phyloP scores from a whole-genome alignment of 2,888 invertebrate genomes.

The Antheraea yamamai region DNA sequence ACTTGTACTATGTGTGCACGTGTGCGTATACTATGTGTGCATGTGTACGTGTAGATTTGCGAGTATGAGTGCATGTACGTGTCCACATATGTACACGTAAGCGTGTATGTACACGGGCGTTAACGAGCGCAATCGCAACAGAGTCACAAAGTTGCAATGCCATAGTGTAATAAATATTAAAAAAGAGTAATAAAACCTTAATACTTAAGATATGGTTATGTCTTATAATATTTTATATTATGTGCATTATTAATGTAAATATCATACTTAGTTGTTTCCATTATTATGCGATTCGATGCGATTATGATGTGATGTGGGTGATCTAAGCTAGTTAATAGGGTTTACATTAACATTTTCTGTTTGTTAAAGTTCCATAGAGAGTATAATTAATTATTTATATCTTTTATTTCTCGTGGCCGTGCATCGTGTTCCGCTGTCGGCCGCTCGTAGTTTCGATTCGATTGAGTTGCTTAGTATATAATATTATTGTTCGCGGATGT shows the following conservation, averaged over 20 bases:
- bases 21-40: not conserved
- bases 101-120: not conserved
- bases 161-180: slow-evolving; percentile 41
- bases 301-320: slow-evolving; percentile 24
- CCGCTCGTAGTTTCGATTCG: slow-evolving; percentile 33
- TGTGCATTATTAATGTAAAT: slow-evolving; percentile 72
- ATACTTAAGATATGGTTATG: slow-evolving; percentile 48
- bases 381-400: slow-evolving; percentile 34
- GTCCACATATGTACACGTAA: too few species aligned
- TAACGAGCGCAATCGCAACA: slow-evolving; percentile 54
- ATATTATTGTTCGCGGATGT: slow-evolving; percentile 51
- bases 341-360: slow-evolving; percentile 9
- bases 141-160: slow-evolving; percentile 78
- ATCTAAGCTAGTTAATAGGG: slow-evolving; percentile 23
- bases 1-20: not conserved
- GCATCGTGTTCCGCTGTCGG: slow-evolving; percentile 33
- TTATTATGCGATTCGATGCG: slow-evolving; percentile 21
- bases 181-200: not conserved
- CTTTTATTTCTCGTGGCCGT: slow-evolving; percentile 27
- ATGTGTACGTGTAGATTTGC: not conserved
- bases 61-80: too few species aligned
- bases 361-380: slow-evolving; percentile 35
- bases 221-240: slow-evolving; percentile 66
- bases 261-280: slow-evolving; percentile 45
- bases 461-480: slow-evolving; percentile 47